These are phyloP conservation scores for Nesoenas mayeri DNA, from an alignment of 2,113 vertebrate genomes.

Conservation along the genomic window DNA sequence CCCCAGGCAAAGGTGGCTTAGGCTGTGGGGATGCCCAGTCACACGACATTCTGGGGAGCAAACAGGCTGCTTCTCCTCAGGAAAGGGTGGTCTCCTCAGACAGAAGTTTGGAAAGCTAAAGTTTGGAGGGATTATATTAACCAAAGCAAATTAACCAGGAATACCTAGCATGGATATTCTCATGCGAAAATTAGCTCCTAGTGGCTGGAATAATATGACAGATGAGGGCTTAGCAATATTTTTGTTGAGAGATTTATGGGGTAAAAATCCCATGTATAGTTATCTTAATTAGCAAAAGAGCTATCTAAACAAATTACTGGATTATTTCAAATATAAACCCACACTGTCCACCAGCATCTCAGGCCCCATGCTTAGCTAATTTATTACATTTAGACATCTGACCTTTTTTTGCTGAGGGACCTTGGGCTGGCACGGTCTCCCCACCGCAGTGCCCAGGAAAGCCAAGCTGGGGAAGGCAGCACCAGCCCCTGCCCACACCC, in stretches of 20 bases:
- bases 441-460: rapidly evolving
- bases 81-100: not conserved
- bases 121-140: not conserved
- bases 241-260: not conserved
- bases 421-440: not conserved
- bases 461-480: not conserved
- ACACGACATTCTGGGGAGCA: rapidly evolving
- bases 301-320: not conserved
- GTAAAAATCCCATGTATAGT: not conserved
- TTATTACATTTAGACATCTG: not conserved
- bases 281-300: not conserved
- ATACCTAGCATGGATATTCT: not conserved
- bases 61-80: not conserved
- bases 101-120: not conserved
- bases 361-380: not conserved
- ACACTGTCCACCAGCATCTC: not conserved
- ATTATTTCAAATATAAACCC: not conserved
- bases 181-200: not conserved
- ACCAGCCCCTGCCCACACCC: not conserved
- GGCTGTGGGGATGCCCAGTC: rapidly evolving
- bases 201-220: not conserved
- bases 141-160: not conserved
- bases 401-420: not conserved
- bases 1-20: not conserved
- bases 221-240: not conserved